Conservation (phyloP, 2,888 invertebrate species). For the Phortica magna region DNA sequence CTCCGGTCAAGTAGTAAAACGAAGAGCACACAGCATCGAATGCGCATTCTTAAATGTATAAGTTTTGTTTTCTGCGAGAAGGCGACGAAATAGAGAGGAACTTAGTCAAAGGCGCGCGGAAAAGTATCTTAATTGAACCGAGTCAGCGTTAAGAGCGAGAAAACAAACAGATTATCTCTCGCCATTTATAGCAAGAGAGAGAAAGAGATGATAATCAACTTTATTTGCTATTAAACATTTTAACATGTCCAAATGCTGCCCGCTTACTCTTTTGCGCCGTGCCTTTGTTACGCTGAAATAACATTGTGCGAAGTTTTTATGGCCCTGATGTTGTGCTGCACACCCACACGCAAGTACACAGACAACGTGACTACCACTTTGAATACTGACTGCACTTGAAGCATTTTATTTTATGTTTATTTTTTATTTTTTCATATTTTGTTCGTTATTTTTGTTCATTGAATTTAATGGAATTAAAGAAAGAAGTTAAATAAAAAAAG, state of each 20-base stretch:
- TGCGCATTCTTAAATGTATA: neutral
- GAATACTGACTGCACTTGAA: slow-evolving; percentile 18
- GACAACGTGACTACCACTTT: slow-evolving; percentile 1
- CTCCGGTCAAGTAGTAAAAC: neutral
- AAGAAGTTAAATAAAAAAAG: neutral
- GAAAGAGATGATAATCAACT: neutral
- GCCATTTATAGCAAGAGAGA: neutral
- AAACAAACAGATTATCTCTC: neutral
- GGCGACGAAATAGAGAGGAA: neutral
- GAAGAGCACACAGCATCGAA: neutral
- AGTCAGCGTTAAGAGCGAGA: neutral
- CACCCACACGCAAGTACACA: neutral
- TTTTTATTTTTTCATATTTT: neutral
- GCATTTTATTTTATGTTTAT: neutral
- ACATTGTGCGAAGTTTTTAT: neutral
- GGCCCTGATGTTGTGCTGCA: no score
- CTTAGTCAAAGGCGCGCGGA: neutral
- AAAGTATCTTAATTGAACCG: slow-evolving; percentile 5
- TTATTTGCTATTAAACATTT: slow-evolving; percentile 17
- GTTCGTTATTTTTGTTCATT: neutral
- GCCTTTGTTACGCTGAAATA: neutral
- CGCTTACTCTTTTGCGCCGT: neutral
- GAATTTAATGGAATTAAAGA: neutral
- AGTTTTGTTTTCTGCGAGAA: neutral
- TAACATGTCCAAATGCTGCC: neutral